A percentile compares a stretch with the other conserved stretches of the same genome.
These are phyloP conservation scores for Diplodus sargus DNA, from an alignment of 2,797 vertebrate genomes.

Conservation along the genomic window DNA sequence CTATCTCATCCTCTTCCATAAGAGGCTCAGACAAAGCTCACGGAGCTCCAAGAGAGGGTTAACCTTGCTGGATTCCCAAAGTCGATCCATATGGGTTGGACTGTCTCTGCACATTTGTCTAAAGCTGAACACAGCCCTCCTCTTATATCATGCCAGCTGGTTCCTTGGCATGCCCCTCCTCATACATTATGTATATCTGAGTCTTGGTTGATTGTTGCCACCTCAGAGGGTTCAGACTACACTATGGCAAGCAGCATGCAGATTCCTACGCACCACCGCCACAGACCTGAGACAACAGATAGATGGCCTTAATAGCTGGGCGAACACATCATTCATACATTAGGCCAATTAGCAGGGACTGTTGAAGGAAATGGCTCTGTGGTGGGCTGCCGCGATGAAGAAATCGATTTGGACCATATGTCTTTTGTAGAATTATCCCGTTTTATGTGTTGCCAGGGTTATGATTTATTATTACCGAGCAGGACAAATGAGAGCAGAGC, in stretches of 20 bases:
- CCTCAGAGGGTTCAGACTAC: conserved; percentile 58
- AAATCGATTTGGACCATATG: conserved; percentile 78
- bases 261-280: conserved; percentile 32
- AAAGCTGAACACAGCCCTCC: conserved; percentile 68
- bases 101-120: conserved; percentile 72
- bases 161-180: conserved; percentile 63
- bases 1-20: conserved; percentile 51
- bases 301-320: conserved; percentile 52
- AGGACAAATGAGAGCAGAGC: conserved; percentile 77
- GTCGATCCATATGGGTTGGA: conserved; percentile 65
- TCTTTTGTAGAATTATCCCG: conserved; percentile 75
- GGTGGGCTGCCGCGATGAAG: conserved; percentile 62
- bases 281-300: conserved; percentile 52
- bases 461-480: conserved; percentile 74
- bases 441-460: conserved; percentile 62
- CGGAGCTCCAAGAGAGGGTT: conserved; percentile 52
- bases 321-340: conserved; percentile 73
- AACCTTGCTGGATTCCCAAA: conserved; percentile 64
- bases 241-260: conserved; percentile 43
- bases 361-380: conserved; percentile 55
- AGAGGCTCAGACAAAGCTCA: conserved; percentile 59
- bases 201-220: conserved; percentile 72
- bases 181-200: conserved; percentile 80
- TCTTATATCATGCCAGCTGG: conserved; percentile 75
- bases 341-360: conserved; percentile 76